A percentile compares a stretch with the other conserved stretches of the same genome.
Evolutionary conservation across 1,140 invertebrate genomes (phyloP).

Genomic region (Ptiloglossa arizonensis): DNA sequence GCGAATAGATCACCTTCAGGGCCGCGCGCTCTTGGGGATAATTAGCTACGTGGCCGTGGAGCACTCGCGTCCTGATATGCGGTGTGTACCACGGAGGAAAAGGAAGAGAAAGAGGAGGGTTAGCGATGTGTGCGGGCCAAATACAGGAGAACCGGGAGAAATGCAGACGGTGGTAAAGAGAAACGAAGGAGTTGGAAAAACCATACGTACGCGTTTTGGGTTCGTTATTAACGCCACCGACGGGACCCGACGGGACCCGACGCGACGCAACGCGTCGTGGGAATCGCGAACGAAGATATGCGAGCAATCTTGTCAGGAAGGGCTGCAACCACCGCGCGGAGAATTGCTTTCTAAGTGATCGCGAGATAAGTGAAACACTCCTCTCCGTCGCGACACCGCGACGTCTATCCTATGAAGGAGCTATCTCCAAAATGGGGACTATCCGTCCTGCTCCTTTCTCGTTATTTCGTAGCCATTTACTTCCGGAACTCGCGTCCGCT

Average conservation of each 20-base stretch:
- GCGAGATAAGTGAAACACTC: conserved; percentile 65
- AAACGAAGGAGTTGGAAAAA: conserved; percentile 44
- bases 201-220: conserved; percentile 57
- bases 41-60: conserved; percentile 76
- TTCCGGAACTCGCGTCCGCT: no score
- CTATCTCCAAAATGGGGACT: background rate
- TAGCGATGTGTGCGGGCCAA: conserved; percentile 39
- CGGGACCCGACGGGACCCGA: no score
- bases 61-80: conserved; percentile 69
- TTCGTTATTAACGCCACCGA: conserved; percentile 71
- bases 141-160: background rate
- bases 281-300: conserved; percentile 71
- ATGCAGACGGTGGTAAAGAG: background rate
- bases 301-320: conserved; percentile 67
- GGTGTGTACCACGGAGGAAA: conserved; percentile 54
- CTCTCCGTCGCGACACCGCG: conserved; percentile 47
- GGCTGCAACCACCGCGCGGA: conserved; percentile 40
- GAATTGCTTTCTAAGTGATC: conserved; percentile 70
- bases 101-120: conserved; percentile 51
- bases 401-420: background rate
- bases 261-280: no score
- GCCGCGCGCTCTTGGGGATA: conserved; percentile 74
- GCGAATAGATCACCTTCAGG: conserved; percentile 79
- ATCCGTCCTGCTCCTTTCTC: background rate
- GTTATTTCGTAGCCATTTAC: background rate